phyloP scores from a whole-genome alignment of 2,113 vertebrate species.

The Onychorhynchus coronatus region DNA sequence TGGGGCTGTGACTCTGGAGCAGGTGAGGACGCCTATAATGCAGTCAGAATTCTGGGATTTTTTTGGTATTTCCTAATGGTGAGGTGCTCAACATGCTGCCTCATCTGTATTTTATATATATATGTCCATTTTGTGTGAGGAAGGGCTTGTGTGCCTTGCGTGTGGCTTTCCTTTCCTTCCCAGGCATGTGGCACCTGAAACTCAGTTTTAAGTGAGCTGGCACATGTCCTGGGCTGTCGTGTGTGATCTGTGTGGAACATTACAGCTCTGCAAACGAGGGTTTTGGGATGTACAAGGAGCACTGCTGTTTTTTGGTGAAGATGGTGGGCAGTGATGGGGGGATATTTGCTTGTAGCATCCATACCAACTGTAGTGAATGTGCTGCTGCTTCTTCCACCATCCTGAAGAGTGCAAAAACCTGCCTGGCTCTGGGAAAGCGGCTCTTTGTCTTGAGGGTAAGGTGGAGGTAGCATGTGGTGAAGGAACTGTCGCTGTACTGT shows the following conservation, averaged over 20 bases:
- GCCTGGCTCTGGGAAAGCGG: not conserved
- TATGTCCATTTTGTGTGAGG: fast-evolving
- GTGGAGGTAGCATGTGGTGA: not conserved
- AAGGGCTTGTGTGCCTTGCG: fast-evolving
- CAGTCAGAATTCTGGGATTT: fast-evolving
- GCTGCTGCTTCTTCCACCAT: not conserved
- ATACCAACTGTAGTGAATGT: no score
- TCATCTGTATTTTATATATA: fast-evolving
- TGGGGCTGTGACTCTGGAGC: fast-evolving
- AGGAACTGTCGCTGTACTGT: not conserved
- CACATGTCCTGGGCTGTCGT: fast-evolving
- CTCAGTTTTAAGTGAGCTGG: not conserved
- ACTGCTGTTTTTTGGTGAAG: fast-evolving
- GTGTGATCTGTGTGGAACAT: fast-evolving
- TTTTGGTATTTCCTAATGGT: fast-evolving
- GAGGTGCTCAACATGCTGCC: not conserved
- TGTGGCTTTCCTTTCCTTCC: not conserved
- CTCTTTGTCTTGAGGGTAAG: not conserved
- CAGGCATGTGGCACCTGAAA: fast-evolving
- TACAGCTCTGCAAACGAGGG: fast-evolving
- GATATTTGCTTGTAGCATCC: fast-evolving
- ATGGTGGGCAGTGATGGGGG: not conserved
- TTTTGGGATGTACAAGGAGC: not conserved
- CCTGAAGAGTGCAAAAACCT: fast-evolving
- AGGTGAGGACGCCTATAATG: fast-evolving